Evolutionary conservation across 2,113 vertebrate genomes (phyloP), one percentile per base, ranked within the genome.

Genomic region (Neomonachus schauinslandi): DNA sequence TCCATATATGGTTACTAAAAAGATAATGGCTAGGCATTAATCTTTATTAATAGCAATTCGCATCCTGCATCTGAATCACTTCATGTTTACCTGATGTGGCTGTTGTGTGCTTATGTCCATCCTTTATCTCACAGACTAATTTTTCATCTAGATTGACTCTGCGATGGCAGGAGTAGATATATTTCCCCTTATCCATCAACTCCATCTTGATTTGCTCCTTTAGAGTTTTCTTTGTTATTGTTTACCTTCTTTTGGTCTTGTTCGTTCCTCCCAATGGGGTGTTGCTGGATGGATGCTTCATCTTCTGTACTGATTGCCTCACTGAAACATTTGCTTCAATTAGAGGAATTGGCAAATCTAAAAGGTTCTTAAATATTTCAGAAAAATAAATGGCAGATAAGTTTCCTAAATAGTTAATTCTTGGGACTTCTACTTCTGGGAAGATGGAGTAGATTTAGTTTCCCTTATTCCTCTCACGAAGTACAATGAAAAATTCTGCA

Each of bases 351-450:
- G 96, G 53, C 87, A 89, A 89, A 89, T 77, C 71, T 85, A 96
- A 98, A 92, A 95, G 83, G 57, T 95, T 91, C 90, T 96, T 96
- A 95, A 97, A 96, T 97, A 95, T 95, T 98, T 98, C 83, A 97
- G 95, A 97, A 96, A 97, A 94, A 92, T 83, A 90, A 97, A 90
- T 96, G 94, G 77, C 63, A 95, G 72, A 84, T 59, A 91, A 80
- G 81, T 82, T 92, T 94, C 84, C 57, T 96, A 85, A 82, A 83
- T 77, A 67, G 83, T 87, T 96, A 46, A 79, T 82, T 72, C 80
- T 90, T 77, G 74, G 33, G 74, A 82, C 33, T 77, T 95, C 24
- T 24, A 18, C 93, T 95, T 96, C 86, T 93, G 95, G 67, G 95
- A 93, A 97, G 85, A 57, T 36, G 2, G 16, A 65, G 13, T 65